Conservation (phyloP, 2,888 invertebrate species). For the Pandemis corylana region DNA sequence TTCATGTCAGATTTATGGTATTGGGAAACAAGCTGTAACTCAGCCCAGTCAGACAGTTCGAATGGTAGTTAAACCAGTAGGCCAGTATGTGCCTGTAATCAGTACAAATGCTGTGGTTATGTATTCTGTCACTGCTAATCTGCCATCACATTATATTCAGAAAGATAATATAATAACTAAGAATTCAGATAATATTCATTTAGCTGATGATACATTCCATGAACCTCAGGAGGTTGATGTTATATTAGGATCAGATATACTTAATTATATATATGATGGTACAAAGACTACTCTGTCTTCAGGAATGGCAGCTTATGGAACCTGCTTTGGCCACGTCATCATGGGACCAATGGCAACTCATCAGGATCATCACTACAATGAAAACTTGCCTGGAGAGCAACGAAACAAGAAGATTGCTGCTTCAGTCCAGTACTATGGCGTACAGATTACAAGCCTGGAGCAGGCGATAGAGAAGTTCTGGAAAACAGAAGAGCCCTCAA, state of each 20-base stretch:
- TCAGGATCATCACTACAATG: too few species aligned
- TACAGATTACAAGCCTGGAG: too few species aligned
- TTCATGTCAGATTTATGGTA: background rate
- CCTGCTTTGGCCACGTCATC: too few species aligned
- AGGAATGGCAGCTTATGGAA: too few species aligned
- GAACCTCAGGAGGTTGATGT: constrained; percentile 6
- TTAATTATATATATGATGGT: too few species aligned
- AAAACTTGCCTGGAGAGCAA: too few species aligned
- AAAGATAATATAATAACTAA: background rate
- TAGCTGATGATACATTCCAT: background rate
- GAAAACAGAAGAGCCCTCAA: too few species aligned
- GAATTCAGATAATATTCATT: background rate
- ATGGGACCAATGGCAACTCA: too few species aligned
- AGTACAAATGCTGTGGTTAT: background rate
- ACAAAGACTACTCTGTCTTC: too few species aligned
- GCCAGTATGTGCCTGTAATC: background rate
- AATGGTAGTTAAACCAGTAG: background rate
- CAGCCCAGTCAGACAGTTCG: background rate
- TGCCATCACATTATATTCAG: background rate
- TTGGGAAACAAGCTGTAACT: background rate
- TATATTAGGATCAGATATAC: background rate
- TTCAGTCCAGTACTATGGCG: too few species aligned
- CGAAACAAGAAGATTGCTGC: too few species aligned
- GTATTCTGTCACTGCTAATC: background rate
- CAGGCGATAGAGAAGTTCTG: too few species aligned